Evolutionary conservation across 2,888 invertebrate species (phyloP).

Genomic region (Phortica okadai): DNA sequence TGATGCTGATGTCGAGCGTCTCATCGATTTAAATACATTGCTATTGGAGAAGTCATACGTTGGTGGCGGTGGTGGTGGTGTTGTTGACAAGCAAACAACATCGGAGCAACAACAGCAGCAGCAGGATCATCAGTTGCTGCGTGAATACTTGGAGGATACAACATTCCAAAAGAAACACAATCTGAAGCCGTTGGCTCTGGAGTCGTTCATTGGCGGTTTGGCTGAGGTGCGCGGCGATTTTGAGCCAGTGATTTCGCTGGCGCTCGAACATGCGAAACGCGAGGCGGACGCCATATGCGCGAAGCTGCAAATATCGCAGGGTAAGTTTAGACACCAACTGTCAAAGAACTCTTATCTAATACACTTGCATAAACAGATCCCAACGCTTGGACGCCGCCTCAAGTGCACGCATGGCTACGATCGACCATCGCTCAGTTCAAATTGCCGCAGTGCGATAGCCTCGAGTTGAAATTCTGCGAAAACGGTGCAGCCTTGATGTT

Average conservation of each 20-base stretch:
- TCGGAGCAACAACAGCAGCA: slow-evolving; percentile 47
- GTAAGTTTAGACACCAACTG: slow-evolving; percentile 78
- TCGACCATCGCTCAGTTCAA: slow-evolving; percentile 91
- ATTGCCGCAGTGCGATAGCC: slow-evolving; percentile 83
- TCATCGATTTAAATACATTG: slow-evolving; percentile 73
- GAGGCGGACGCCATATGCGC: slow-evolving; percentile 91
- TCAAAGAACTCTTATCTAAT: not conserved
- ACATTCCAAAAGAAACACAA: slow-evolving; percentile 91
- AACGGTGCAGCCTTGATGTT: slow-evolving; percentile 86
- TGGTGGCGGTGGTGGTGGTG: not conserved
- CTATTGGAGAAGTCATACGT: slow-evolving; percentile 51
- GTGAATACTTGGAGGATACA: slow-evolving; percentile 89
- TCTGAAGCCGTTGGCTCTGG: slow-evolving; percentile 85
- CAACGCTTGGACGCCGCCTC: slow-evolving; percentile 87
- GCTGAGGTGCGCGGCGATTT: slow-evolving; percentile 85
- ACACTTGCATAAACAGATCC: slow-evolving; percentile 83
- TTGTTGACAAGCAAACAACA: slow-evolving; percentile 9
- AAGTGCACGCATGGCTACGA: slow-evolving; percentile 92
- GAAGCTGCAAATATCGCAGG: slow-evolving; percentile 90
- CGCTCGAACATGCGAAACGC: slow-evolving; percentile 90
- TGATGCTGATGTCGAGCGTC: slow-evolving; percentile 73
- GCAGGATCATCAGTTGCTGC: slow-evolving; percentile 84
- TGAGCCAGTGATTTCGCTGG: slow-evolving; percentile 89
- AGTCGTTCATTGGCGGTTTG: slow-evolving; percentile 79
- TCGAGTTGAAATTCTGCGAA: slow-evolving; percentile 87